Percentiles rank a stretch among this genome's conserved stretches.
Evolutionary conservation across 1,140 invertebrate genomes (phyloP).

Genomic region (Coboldia fuscipes): DNA sequence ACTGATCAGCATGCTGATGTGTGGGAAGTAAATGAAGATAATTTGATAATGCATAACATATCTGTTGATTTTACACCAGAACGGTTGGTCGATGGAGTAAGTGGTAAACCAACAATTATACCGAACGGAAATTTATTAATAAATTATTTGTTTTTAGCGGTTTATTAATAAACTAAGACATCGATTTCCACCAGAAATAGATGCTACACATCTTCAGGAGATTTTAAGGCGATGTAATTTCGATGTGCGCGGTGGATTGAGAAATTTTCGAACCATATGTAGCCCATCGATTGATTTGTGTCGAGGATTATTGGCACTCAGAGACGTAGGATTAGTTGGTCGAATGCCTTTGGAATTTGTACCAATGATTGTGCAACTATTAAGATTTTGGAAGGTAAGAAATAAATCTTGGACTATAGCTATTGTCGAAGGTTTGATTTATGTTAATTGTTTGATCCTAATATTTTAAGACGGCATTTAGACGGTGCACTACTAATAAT

Average conservation of each 20-base stretch:
- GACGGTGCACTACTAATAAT: constrained; percentile 34
- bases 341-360: constrained; percentile 33
- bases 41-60: constrained; percentile 42
- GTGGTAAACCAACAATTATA: background rate
- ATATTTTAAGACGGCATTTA: constrained; percentile 5
- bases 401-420: no score
- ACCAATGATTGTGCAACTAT: constrained; percentile 33
- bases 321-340: constrained; percentile 41
- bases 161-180: constrained; percentile 1
- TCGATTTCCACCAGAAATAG: constrained; percentile 32
- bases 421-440: no score
- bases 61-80: constrained; percentile 34
- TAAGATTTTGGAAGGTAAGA: constrained; percentile 41
- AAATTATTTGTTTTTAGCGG: background rate
- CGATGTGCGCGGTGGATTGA: background rate
- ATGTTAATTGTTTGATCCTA: constrained; percentile 1
- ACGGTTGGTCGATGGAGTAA: constrained; percentile 4
- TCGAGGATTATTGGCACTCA: constrained; percentile 41
- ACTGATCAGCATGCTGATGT: constrained; percentile 53
- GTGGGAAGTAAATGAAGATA: constrained; percentile 61
- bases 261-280: constrained; percentile 22
- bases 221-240: constrained; percentile 20
- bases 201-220: constrained; percentile 35
- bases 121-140: background rate
- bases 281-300: constrained; percentile 36